Conservation (phyloP, 2,797 vertebrate species). For the Antennarius maculatus region DNA sequence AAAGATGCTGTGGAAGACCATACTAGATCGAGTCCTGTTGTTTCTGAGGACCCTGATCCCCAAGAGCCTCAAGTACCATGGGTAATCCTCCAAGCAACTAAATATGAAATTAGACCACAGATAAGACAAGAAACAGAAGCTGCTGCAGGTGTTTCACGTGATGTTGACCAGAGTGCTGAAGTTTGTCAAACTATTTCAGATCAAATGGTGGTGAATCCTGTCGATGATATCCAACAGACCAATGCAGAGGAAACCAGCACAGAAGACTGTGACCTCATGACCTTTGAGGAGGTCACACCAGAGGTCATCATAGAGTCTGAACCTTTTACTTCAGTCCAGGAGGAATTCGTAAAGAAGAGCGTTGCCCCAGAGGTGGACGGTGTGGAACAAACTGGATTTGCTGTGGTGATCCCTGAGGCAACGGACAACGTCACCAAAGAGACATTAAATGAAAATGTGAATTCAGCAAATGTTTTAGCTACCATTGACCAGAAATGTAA, state of each 20-base stretch:
- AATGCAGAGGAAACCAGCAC: neutral
- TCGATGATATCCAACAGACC: neutral
- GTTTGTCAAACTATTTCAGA: neutral
- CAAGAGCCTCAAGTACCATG: neutral
- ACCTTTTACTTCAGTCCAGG: neutral
- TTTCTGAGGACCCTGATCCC: neutral
- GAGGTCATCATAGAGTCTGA: neutral
- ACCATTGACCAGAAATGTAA: no score
- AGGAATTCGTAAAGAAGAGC: neutral
- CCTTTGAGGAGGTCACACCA: neutral
- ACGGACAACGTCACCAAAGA: no score
- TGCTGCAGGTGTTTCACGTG: neutral
- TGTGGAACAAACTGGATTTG: neutral
- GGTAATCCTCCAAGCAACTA: neutral
- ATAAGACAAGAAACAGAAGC: neutral
- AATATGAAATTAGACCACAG: neutral
- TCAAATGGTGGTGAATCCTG: neutral
- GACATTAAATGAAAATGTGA: no score
- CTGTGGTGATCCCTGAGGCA: no score
- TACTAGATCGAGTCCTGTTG: neutral
- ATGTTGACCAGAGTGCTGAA: neutral
- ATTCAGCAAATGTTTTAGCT: no score
- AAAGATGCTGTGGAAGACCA: neutral
- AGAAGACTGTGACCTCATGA: neutral
- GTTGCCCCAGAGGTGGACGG: neutral